Base-by-base conservation (phyloP, 2,797 vertebrate genomes). In the Spinus pinus region DNA sequence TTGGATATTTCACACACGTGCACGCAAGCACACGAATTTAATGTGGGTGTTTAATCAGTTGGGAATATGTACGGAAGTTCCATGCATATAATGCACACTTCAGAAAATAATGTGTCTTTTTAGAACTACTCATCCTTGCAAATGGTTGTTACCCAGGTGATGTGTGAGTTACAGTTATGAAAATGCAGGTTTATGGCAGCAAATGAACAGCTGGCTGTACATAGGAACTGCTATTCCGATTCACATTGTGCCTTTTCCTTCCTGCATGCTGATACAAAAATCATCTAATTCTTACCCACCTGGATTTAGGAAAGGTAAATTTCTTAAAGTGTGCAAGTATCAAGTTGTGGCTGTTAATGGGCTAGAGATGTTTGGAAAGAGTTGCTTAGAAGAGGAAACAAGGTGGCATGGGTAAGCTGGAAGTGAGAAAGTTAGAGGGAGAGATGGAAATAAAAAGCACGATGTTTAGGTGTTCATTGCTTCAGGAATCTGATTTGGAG, bases 21-120 rank as follows among this genome's bases (percentile, higher is more conserved):
- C 8, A 4, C 0, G 0, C 8, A 49, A 18, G 25, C 3, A 6
- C 17, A 10, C 12, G 14, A 22, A 74, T 51, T 35, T 31, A 44
- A 74, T 39, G 10, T 24, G 24, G 7, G 2, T 0, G 1, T 70
- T 81, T 86, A n/a, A 47, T 84, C 30, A 41, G 9, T 7, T 72
- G 35, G 47, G n/a, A 87, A 11, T 91, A n/a, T 16, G 3, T 54
- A 35, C 2, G 3, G 27, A 65, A 66, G 39, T 80, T 87, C 4
- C 4, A 16, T 49, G 10, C 6, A 12, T 61, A 7, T 74, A 65
- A 72, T 22, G 23, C 12, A 7, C 16, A 7, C 42, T 67, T 75
- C 7, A 61, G 44, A 30, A 3, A 22, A 5, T 64, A 56, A 28
- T 19, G 14, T 9, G 2, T 70, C 24, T 39, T 51, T 53, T 10